Evolutionary conservation across 2,888 invertebrate species (phyloP).

Genomic region (Lasioglossum leucozonium): DNA sequence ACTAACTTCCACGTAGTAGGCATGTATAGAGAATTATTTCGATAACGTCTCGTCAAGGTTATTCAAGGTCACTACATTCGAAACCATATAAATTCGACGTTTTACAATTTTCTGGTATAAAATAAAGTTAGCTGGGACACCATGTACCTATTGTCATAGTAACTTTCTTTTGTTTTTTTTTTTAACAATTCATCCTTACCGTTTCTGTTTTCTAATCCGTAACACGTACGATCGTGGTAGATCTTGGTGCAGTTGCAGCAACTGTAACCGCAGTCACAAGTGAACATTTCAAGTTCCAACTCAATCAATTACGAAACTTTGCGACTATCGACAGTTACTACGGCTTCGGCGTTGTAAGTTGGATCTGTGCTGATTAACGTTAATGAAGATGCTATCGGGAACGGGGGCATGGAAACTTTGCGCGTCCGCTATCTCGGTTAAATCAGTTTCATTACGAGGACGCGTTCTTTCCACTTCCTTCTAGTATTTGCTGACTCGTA

Average conservation of each 20-base stretch:
- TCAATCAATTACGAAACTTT: conserved; percentile 59
- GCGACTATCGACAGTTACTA: conserved; percentile 53
- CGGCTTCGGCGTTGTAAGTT: conserved; percentile 36
- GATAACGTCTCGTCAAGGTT: too few relatives aligned
- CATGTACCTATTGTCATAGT: neutral
- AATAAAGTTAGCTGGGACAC: too few relatives aligned
- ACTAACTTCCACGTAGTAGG: too few relatives aligned
- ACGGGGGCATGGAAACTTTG: conserved; percentile 23
- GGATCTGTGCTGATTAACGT: conserved; percentile 41
- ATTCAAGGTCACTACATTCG: too few relatives aligned
- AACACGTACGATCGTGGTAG: conserved; percentile 24
- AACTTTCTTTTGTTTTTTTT: neutral
- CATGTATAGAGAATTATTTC: too few relatives aligned
- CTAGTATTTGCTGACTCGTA: neutral
- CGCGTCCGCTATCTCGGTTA: neutral
- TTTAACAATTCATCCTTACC: too few relatives aligned
- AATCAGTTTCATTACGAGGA: conserved; percentile 7
- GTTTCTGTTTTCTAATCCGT: conserved; percentile 5
- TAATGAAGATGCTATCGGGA: conserved; percentile 43
- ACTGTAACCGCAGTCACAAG: conserved; percentile 34
- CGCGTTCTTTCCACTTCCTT: neutral
- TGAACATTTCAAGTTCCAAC: conserved; percentile 47
- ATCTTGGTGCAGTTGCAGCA: conserved; percentile 25
- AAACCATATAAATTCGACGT: too few relatives aligned
- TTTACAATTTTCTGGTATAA: too few relatives aligned